phyloP scores from a whole-genome alignment of 2,797 vertebrate species.

The Gobio occitaniae region DNA sequence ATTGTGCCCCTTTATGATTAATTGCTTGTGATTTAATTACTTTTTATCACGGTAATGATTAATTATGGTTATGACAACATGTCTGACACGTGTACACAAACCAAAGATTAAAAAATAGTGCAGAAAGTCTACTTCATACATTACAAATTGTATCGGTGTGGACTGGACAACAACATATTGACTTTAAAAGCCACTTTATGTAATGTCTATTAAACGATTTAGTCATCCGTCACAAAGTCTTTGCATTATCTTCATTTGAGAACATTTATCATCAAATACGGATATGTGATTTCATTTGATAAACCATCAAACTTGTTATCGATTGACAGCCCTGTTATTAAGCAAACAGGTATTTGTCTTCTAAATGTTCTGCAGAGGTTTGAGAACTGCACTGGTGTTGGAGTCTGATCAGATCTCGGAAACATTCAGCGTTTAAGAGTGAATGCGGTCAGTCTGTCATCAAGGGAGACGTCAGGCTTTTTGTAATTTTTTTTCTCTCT shows the following conservation, averaged over 20 bases:
- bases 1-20: not conserved
- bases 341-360: not conserved
- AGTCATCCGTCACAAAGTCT: not conserved
- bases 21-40: not conserved
- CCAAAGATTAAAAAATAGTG: not conserved
- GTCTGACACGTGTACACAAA: not conserved
- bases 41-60: not conserved
- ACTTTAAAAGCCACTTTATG: not conserved
- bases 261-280: not conserved
- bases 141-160: not conserved
- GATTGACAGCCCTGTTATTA: not conserved
- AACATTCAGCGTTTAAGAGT: no score
- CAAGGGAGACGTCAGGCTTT: not conserved
- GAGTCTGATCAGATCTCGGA: not conserved
- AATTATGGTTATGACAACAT: not conserved
- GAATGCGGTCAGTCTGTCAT: no score
- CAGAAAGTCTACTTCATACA: not conserved
- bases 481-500: not conserved
- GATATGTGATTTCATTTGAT: not conserved
- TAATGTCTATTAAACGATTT: not conserved
- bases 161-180: not conserved
- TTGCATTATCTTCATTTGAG: not conserved
- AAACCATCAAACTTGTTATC: not conserved
- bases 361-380: not conserved
- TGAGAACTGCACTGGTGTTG: not conserved